A percentile compares a stretch with the other conserved stretches of the same genome.
phyloP scores from a whole-genome alignment of 1,140 invertebrate species.

The Rhagoletis pomonella region DNA sequence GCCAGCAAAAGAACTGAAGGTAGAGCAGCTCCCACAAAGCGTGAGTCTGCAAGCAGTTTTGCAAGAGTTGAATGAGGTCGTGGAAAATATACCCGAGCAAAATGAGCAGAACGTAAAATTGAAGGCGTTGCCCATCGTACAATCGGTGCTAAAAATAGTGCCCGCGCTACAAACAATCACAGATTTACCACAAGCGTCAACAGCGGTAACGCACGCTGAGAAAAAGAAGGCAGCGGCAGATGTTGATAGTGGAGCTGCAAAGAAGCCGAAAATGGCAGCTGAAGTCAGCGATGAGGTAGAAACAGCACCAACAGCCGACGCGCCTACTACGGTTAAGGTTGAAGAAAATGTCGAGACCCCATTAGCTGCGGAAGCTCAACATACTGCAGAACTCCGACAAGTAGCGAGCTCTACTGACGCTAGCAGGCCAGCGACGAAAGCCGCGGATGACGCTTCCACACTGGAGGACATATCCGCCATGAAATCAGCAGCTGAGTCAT shows the following conservation, averaged over 20 bases:
- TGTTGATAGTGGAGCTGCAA: background rate
- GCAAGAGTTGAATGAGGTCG: conserved; percentile 10
- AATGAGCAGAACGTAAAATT: conserved; percentile 28
- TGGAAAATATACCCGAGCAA: background rate
- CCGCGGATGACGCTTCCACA: conserved; percentile 72
- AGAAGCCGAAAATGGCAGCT: background rate
- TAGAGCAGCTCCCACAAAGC: background rate
- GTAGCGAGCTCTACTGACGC: background rate
- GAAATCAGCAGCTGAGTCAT: conserved; percentile 76
- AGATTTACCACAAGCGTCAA: background rate
- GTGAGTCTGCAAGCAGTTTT: background rate
- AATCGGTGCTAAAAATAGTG: conserved; percentile 25
- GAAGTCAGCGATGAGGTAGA: background rate
- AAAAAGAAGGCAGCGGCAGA: conserved; percentile 10
- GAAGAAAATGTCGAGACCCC: no score
- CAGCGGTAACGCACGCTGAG: background rate
- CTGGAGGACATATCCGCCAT: conserved; percentile 78
- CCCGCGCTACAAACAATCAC: conserved; percentile 15
- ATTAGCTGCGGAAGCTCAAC: no score
- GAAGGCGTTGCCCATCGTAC: conserved; percentile 13
- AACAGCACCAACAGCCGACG: background rate
- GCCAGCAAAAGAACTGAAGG: background rate
- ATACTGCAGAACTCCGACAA: background rate
- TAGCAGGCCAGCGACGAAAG: background rate
- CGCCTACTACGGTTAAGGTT: background rate